Evolutionary conservation across 1,140 invertebrate species (phyloP).

Genomic region (Polypedilum vanderplanki): DNA sequence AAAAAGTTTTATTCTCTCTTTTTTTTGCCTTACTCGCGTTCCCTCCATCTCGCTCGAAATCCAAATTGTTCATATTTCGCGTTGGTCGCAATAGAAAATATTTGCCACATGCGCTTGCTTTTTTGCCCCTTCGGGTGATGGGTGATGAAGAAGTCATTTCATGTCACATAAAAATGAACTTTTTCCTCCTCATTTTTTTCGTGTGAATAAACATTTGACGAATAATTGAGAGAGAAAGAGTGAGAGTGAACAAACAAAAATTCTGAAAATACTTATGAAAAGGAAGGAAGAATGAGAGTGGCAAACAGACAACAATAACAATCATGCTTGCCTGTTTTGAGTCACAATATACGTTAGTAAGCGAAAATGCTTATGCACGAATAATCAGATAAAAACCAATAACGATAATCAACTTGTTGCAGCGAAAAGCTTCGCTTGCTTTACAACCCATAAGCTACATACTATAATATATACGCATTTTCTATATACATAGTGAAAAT

Average conservation of each 20-base stretch:
- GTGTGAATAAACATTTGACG: not conserved
- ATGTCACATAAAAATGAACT: conserved; percentile 12
- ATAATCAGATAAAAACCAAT: conserved; percentile 23
- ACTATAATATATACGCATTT: too few species aligned
- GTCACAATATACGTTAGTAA: not conserved
- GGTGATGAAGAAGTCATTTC: not conserved
- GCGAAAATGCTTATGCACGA: not conserved
- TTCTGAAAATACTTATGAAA: not conserved
- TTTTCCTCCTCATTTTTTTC: not conserved
- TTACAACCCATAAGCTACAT: too few species aligned
- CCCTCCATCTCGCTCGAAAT: too few species aligned
- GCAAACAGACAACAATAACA: not conserved
- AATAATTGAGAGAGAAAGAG: not conserved
- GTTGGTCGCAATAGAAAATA: not conserved
- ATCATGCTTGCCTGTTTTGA: not conserved
- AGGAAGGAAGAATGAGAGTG: not conserved
- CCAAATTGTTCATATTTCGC: not conserved
- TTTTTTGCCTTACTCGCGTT: not conserved
- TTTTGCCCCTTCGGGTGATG: not conserved
- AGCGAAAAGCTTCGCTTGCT: not conserved
- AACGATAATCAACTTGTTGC: conserved; percentile 28
- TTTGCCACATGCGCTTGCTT: not conserved
- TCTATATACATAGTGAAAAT: too few species aligned
- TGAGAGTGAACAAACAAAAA: not conserved
- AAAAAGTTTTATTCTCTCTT: not conserved